Conservation (phyloP, 2,797 vertebrate species). For the Eptatretus atami region DNA sequence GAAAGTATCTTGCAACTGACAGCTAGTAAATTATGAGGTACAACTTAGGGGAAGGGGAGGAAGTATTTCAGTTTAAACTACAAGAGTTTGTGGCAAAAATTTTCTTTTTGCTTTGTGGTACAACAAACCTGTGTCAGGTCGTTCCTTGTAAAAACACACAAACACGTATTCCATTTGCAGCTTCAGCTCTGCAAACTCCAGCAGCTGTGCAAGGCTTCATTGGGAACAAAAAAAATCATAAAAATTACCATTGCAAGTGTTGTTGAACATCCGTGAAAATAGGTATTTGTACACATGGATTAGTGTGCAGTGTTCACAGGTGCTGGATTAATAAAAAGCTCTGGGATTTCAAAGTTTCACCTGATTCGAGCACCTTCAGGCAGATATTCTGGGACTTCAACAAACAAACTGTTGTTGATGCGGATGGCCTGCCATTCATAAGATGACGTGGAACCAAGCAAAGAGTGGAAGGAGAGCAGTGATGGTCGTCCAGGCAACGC, state of each 20-base stretch:
- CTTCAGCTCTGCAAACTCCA: constrained; percentile 79
- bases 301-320: background rate
- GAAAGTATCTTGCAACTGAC: too few species aligned
- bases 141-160: constrained; percentile 80
- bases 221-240: background rate
- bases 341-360: background rate
- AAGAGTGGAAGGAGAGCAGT: constrained; percentile 53
- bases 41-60: background rate
- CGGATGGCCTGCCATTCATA: constrained; percentile 51
- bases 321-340: background rate
- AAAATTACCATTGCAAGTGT: too few species aligned
- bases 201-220: constrained; percentile 48
- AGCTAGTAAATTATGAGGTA: background rate
- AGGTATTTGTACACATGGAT: background rate
- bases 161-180: constrained; percentile 57
- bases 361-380: background rate
- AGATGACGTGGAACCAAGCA: constrained; percentile 39
- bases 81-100: background rate
- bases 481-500: constrained; percentile 35
- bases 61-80: background rate
- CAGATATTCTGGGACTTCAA: constrained; percentile 32
- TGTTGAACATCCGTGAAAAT: background rate
- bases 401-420: constrained; percentile 44
- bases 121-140: constrained; percentile 51
- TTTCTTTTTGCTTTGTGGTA: background rate